Conservation (phyloP, 2,888 invertebrate genomes). For the Drosophila mercatorum region DNA sequence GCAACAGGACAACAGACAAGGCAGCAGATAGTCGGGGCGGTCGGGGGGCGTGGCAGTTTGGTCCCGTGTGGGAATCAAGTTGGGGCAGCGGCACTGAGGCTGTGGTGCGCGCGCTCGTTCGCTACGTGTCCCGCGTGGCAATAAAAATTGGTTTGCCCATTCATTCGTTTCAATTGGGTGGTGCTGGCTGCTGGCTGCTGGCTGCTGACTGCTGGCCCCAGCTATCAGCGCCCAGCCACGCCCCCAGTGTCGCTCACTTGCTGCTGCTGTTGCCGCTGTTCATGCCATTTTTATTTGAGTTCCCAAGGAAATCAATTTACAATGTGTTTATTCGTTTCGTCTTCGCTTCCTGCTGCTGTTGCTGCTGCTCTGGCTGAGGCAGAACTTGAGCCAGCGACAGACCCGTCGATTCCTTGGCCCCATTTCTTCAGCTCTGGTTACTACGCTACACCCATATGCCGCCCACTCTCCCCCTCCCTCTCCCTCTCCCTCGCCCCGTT, state of each 20-base stretch:
- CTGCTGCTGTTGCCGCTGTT: slow-evolving; percentile 65
- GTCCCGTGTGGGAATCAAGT: slow-evolving; percentile 70
- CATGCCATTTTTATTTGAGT: slow-evolving; percentile 81
- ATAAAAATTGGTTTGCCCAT: slow-evolving; percentile 80
- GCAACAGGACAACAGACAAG: slow-evolving; percentile 57
- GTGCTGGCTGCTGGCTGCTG: slow-evolving; percentile 17
- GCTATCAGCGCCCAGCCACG: slow-evolving; percentile 22
- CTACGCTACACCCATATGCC: slow-evolving; percentile 58
- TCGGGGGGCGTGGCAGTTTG: slow-evolving; percentile 22
- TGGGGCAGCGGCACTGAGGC: slow-evolving; percentile 60
- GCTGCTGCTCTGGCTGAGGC: slow-evolving; percentile 5
- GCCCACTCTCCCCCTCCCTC: neutral
- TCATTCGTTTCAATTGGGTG: slow-evolving; percentile 76
- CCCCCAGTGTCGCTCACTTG: slow-evolving; percentile 70
- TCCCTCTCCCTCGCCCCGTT: neutral
- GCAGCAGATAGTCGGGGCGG: neutral
- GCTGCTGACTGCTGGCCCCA: slow-evolving; percentile 7
- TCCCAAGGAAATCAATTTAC: slow-evolving; percentile 81
- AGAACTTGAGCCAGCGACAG: slow-evolving; percentile 17
- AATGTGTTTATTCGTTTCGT: slow-evolving; percentile 80
- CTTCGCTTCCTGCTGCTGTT: slow-evolving; percentile 49
- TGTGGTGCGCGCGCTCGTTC: slow-evolving; percentile 32
- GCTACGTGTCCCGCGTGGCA: slow-evolving; percentile 81
- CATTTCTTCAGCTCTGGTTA: slow-evolving; percentile 54
- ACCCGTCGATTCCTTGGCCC: slow-evolving; percentile 53